Base-by-base conservation (phyloP, 2,113 vertebrate genomes). In the Saguinus imperator region DNA sequence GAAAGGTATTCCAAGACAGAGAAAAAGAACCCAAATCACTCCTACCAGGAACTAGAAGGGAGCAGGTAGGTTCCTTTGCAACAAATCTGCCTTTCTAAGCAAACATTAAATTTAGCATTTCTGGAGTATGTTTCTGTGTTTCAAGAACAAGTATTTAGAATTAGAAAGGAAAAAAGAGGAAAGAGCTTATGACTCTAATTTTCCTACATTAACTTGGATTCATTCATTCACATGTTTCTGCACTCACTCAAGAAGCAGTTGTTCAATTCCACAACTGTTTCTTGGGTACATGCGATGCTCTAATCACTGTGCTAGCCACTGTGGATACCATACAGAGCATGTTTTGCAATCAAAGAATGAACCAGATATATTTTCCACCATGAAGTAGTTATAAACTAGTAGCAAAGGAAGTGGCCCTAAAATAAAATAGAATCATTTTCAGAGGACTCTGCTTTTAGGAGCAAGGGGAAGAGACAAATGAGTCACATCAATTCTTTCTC, bases 131-230 rank as follows among this genome's bases (percentile, higher is more conserved):
- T 25, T 32, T 89, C 35, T 77, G 50, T 81, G n/a, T 83, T 92
- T 93, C 35, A 92, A 70, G 25, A 92, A 40, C 11, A 93, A 73
- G 21, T 25, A 92, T 95, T 91, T 94, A 92, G 52, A 96, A 76
- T 14, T 81, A 40, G 61, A 21, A 96, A 91, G 16, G 37, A 80
- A 37, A 66, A 66, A 85, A n/a, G 37, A 93, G 5, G 35, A 58
- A 94, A 86, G 20, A 35, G 57, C 2, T 89, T 73, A 66, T 76
- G n/a, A 94, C 37, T 87, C 79, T 73, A 80, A 57, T n/a, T 90
- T 89, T 92, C 80, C 64, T 58, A 50, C 23, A 77, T 76, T 95
- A 93, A 35, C 45, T 57, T 2, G 8, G 5, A 29, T 55, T 83
- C 1, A 27, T 70, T 85, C 76, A 81, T 90, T 52, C 55, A 72